Evolutionary conservation across 2,113 vertebrate species (phyloP).

Genomic region (Oncorhynchus mykiss): DNA sequence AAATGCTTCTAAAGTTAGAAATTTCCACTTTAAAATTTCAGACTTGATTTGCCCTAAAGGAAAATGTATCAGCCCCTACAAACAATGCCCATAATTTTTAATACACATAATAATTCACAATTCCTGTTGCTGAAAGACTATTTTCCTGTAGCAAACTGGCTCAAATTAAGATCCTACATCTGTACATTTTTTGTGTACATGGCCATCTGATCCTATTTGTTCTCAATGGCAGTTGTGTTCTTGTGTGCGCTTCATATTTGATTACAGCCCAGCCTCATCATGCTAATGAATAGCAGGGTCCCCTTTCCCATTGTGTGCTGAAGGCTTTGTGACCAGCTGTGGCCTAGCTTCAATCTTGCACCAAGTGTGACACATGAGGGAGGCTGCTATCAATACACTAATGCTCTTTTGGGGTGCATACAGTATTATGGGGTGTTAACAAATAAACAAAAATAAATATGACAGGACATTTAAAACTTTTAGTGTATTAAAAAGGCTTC

Average conservation of each 20-base stretch:
- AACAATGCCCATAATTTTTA: too few species aligned
- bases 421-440: background rate
- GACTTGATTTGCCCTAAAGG: too few species aligned
- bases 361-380: background rate
- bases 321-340: background rate
- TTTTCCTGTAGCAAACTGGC: too few species aligned
- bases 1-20: too few species aligned
- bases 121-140: too few species aligned
- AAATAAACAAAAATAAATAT: background rate
- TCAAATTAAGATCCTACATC: too few species aligned
- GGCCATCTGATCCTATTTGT: constrained; percentile 57
- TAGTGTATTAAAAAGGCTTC: too few species aligned
- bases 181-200: constrained; percentile 38
- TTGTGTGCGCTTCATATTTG: constrained; percentile 49
- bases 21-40: too few species aligned
- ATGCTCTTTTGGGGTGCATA: background rate
- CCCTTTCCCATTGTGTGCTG: background rate
- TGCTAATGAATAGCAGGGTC: constrained; percentile 21
- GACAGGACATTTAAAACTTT: too few species aligned
- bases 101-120: too few species aligned
- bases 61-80: too few species aligned
- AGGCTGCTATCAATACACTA: background rate
- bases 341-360: background rate
- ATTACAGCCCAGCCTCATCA: constrained; percentile 46
- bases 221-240: constrained; percentile 32